Conservation (phyloP, 2,888 invertebrate species). For the Andrena haemorrhoa region DNA sequence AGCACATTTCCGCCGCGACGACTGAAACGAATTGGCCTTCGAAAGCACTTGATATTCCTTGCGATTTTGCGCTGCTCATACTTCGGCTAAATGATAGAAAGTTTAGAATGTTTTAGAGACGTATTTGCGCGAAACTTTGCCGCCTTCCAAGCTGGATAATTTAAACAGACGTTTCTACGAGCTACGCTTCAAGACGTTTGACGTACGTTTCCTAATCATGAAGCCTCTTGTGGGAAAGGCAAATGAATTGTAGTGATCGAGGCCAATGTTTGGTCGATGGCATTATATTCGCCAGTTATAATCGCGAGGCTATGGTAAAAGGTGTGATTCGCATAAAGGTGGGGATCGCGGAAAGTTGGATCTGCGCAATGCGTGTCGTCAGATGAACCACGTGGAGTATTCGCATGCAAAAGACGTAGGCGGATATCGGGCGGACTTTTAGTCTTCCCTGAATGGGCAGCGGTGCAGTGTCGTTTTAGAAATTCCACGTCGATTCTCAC, state of each 20-base stretch:
- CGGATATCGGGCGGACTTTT: conserved; percentile 67
- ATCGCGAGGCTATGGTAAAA: conserved; percentile 66
- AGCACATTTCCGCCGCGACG: neutral
- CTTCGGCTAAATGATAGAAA: neutral
- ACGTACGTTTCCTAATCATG: neutral
- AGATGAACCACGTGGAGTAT: conserved; percentile 81
- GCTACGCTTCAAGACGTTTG: neutral
- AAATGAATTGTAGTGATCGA: neutral
- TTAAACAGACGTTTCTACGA: neutral
- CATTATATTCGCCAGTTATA: conserved; percentile 34
- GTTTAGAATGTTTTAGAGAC: neutral
- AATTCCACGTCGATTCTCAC: conserved; percentile 7
- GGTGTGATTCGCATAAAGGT: conserved; percentile 72
- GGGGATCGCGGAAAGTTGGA: conserved; percentile 74
- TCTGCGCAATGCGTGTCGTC: conserved; percentile 81
- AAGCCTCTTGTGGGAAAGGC: neutral
- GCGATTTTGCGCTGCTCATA: neutral
- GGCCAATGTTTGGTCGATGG: conserved; percentile 3
- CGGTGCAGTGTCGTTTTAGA: conserved; percentile 62
- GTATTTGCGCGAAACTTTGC: neutral
- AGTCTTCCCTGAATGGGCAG: conserved; percentile 71
- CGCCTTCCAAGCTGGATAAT: neutral
- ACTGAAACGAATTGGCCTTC: neutral
- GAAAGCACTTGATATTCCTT: neutral
- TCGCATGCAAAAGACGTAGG: conserved; percentile 82